Evolutionary conservation across 2,113 vertebrate species (phyloP).

Genomic region (Prunella fulvescens): DNA sequence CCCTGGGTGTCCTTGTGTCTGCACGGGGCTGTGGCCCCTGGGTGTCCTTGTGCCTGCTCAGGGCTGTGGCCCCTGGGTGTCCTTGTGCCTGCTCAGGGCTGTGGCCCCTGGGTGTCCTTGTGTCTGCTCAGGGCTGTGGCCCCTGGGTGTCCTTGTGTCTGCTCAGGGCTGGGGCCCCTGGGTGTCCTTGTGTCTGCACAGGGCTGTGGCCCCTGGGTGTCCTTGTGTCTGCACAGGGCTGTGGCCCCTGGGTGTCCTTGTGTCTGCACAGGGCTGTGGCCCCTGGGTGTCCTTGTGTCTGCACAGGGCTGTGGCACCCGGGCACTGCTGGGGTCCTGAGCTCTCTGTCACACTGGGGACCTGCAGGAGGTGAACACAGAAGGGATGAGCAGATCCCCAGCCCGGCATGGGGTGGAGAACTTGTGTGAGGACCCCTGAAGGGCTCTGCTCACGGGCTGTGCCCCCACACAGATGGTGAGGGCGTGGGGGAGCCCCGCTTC

Average conservation of each 20-base stretch:
- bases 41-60: rapidly evolving
- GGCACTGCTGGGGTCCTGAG: neutral
- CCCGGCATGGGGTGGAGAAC: neutral
- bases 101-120: neutral
- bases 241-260: neutral
- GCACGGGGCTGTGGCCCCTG: neutral
- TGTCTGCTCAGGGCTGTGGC: neutral
- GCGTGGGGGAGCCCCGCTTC: conserved; percentile 64
- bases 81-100: neutral
- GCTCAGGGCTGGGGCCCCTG: neutral
- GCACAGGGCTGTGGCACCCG: neutral
- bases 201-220: neutral
- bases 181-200: no score
- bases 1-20: neutral
- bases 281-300: neutral
- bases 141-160: neutral
- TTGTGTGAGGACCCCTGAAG: neutral
- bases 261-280: neutral
- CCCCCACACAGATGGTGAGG: neutral
- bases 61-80: neutral
- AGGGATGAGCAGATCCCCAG: neutral
- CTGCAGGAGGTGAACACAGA: neutral
- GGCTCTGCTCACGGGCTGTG: neutral
- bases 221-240: neutral
- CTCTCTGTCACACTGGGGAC: neutral